Percentiles rank a stretch among this genome's conserved stretches.
Conservation (phyloP, 2,113 vertebrate species). For the Phylloscopus trochilus region DNA sequence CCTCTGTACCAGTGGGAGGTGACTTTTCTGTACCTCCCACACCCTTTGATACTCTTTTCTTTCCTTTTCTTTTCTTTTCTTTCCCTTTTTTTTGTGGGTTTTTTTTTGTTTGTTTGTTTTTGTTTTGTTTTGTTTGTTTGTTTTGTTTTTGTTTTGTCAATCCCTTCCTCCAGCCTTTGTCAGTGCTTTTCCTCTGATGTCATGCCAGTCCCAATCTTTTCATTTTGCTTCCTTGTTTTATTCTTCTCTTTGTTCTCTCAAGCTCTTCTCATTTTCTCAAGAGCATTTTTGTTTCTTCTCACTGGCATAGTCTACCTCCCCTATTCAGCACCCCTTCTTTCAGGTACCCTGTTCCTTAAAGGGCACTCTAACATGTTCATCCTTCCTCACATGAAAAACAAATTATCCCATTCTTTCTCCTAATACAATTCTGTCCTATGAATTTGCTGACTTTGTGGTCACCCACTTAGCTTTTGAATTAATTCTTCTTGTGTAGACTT, state of each 20-base stretch:
- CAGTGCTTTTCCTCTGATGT: background rate
- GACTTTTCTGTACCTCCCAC: background rate
- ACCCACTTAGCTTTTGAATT: background rate
- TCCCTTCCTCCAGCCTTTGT: background rate
- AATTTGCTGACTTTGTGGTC: background rate
- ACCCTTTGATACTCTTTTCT: background rate
- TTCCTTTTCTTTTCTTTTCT: background rate
- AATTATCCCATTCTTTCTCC: background rate
- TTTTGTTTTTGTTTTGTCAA: background rate
- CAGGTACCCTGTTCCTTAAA: background rate
- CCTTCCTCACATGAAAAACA: background rate
- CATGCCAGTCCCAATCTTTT: background rate
- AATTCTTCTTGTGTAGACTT: background rate
- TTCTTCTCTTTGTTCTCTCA: background rate
- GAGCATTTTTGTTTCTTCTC: background rate
- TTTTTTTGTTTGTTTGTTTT: too few relatives aligned
- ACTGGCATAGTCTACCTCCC: background rate
- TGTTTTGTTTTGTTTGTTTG: background rate
- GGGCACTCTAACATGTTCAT: background rate
- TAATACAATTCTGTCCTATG: background rate
- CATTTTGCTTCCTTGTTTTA: background rate
- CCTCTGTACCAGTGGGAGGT: background rate
- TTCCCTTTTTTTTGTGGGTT: too few relatives aligned
- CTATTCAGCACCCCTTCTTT: background rate
- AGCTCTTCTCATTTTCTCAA: background rate